A percentile compares a stretch with the other conserved stretches of the same genome.
Conservation (phyloP, 1,140 invertebrate genomes). For the Pseudomyrmex gracilis region DNA sequence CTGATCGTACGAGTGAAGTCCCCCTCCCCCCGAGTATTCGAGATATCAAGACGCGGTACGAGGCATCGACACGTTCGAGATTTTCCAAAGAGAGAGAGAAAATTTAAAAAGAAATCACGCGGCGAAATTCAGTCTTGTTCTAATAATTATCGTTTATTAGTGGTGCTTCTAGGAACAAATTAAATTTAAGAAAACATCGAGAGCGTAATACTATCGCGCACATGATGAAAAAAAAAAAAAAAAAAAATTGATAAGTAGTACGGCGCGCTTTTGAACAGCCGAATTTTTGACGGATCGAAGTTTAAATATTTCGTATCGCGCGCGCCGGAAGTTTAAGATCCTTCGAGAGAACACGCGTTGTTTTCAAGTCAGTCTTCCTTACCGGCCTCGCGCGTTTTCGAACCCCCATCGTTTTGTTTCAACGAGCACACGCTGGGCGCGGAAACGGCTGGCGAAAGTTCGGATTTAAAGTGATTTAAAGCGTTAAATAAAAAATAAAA, state of each 20-base stretch:
- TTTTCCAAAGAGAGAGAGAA: not conserved
- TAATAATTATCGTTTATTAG: not conserved
- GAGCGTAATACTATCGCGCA: too few relatives aligned
- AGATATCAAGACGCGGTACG: not conserved
- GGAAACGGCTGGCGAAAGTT: not conserved
- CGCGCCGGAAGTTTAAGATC: too few relatives aligned
- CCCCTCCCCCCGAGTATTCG: not conserved
- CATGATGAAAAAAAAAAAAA: too few relatives aligned
- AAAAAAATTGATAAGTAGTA: not conserved
- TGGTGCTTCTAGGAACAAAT: conserved; percentile 32
- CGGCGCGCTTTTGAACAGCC: not conserved
- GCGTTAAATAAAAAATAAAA: not conserved
- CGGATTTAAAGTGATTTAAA: not conserved
- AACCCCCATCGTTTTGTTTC: not conserved
- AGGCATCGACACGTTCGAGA: not conserved
- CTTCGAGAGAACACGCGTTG: too few relatives aligned
- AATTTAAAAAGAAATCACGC: not conserved
- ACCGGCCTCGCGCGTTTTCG: not conserved
- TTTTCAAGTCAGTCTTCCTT: too few relatives aligned
- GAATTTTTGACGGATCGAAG: not conserved
- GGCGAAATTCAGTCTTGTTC: not conserved
- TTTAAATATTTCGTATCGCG: not conserved
- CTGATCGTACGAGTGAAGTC: not conserved
- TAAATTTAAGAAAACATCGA: not conserved
- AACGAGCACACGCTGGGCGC: too few relatives aligned